Percentiles rank a stretch among this genome's conserved stretches.
These are phyloP conservation scores for Brenthis hecate DNA, from an alignment of 2,888 invertebrate genomes.

Conservation along the genomic window DNA sequence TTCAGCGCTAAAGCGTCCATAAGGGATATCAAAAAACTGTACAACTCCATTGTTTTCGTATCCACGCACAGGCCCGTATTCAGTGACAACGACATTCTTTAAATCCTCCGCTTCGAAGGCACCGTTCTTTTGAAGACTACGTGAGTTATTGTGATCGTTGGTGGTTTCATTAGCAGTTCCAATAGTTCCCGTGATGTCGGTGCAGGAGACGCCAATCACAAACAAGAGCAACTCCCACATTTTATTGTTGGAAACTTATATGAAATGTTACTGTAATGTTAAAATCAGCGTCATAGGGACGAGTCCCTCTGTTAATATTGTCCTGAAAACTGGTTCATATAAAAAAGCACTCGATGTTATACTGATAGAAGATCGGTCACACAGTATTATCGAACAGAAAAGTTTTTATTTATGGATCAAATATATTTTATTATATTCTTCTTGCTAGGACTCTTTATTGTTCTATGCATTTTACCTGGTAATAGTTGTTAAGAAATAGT, in stretches of 20 bases:
- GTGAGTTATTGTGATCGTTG: background rate
- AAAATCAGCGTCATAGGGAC: conserved; percentile 15
- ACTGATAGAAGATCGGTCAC: conserved; percentile 28
- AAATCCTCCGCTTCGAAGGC: background rate
- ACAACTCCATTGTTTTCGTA: conserved; percentile 46
- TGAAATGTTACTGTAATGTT: background rate
- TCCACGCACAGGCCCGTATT: conserved; percentile 55
- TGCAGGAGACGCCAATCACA: background rate
- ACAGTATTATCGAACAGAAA: conserved; percentile 10
- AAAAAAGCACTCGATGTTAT: conserved; percentile 29
- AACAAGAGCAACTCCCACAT: conserved; percentile 31
- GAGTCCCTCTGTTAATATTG: conserved; percentile 14
- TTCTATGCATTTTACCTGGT: background rate
- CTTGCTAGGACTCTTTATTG: background rate
- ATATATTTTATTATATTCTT: background rate
- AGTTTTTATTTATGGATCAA: background rate
- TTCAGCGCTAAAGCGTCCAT: conserved; percentile 50
- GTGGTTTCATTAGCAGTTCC: background rate
- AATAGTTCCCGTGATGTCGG: background rate
- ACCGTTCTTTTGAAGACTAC: background rate
- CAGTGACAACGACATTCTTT: conserved; percentile 46
- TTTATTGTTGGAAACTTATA: background rate
- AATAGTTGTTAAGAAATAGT: too few relatives aligned
- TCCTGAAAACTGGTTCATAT: conserved; percentile 23
- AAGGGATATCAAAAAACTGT: conserved; percentile 63